A percentile compares a stretch with the other conserved stretches of the same genome.
These are phyloP conservation scores for Anthoscopus minutus DNA, from an alignment of 2,113 vertebrate genomes.

Conservation along the genomic window DNA sequence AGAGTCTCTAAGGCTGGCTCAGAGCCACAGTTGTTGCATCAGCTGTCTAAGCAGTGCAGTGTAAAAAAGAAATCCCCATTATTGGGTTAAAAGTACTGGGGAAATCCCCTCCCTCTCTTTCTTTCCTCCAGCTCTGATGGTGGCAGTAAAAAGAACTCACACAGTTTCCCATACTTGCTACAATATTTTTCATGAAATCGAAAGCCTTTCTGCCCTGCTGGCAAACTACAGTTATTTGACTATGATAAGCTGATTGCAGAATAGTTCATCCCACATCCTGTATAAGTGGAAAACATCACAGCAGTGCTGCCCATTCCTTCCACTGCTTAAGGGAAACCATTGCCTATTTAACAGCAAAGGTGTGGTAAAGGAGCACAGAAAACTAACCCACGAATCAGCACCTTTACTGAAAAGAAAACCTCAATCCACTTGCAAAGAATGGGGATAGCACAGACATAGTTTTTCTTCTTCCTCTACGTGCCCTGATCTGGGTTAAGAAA, in stretches of 20 bases:
- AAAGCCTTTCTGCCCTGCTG: slow-evolving; percentile 37
- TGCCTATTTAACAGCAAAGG: background rate
- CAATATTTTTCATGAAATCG: slow-evolving; percentile 53
- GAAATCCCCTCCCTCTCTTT: slow-evolving; percentile 17
- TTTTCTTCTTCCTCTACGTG: background rate
- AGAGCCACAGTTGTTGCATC: background rate
- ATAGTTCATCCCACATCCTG: slow-evolving; percentile 55
- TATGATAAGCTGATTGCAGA: slow-evolving; percentile 13
- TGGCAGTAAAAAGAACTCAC: background rate
- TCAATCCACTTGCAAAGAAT: background rate
- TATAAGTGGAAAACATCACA: slow-evolving; percentile 48
- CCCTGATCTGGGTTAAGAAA: background rate
- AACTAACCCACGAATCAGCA: background rate
- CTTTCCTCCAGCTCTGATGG: background rate
- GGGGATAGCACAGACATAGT: background rate
- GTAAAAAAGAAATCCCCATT: slow-evolving; percentile 21
- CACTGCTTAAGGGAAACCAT: slow-evolving; percentile 37
- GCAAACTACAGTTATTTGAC: slow-evolving; percentile 26
- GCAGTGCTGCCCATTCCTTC: slow-evolving; percentile 37
- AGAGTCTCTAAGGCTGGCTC: background rate
- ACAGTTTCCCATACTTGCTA: slow-evolving; percentile 39
- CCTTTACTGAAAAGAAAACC: slow-evolving; percentile 37
- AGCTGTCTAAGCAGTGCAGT: background rate
- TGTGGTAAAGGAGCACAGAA: slow-evolving; percentile 1
- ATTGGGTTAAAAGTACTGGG: slow-evolving; percentile 8